Evolutionary conservation across 1,140 invertebrate genomes (phyloP).

Genomic region (Hestina assimilis): DNA sequence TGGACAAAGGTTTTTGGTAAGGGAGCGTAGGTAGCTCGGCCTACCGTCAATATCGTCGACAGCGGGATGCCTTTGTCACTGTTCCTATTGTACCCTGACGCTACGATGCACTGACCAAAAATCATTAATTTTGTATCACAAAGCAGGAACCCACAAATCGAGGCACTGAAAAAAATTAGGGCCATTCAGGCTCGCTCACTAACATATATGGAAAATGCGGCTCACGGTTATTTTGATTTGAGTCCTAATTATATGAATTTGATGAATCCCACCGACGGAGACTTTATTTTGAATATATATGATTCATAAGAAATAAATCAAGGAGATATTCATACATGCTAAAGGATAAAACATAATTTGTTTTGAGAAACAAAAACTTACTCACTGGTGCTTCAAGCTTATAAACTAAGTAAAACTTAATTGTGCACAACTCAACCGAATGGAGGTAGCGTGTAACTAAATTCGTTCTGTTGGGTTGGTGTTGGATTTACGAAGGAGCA

Average conservation of each 20-base stretch:
- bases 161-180: slow-evolving; percentile 68
- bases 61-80: slow-evolving; percentile 75
- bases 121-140: slow-evolving; percentile 78
- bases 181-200: slow-evolving; percentile 67
- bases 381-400: too few species aligned
- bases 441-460: too few species aligned
- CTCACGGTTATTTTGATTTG: slow-evolving; percentile 47
- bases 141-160: slow-evolving; percentile 76
- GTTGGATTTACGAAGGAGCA: too few species aligned
- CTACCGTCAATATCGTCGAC: slow-evolving; percentile 72
- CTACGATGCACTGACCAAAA: slow-evolving; percentile 70
- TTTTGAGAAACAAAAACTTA: too few species aligned
- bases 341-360: too few species aligned
- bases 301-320: too few species aligned
- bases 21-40: slow-evolving; percentile 68
- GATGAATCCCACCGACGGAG: slow-evolving; percentile 26
- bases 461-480: too few species aligned
- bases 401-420: too few species aligned
- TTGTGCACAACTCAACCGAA: too few species aligned
- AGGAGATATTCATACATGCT: too few species aligned
- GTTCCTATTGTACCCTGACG: slow-evolving; percentile 59
- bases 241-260: slow-evolving; percentile 62
- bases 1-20: slow-evolving; percentile 58
- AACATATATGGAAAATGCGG: slow-evolving; percentile 49
- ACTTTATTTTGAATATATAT: slow-evolving; percentile 13